Base-by-base conservation (phyloP, 2,888 invertebrate genomes). In the Macrosoma leucophasiata region DNA sequence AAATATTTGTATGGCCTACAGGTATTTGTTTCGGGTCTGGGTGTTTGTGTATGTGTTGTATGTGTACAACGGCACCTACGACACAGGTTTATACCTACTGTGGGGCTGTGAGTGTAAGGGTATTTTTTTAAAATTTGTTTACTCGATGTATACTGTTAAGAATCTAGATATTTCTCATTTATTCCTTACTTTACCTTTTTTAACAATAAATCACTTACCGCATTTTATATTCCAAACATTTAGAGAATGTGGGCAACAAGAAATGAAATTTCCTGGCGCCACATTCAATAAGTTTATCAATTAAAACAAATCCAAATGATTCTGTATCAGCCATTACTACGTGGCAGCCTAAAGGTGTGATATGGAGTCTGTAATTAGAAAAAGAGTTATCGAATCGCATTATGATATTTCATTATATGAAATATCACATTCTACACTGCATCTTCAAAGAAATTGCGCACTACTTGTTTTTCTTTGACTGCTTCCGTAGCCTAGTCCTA, bases 311-410 rank as follows among this genome's bases (percentile, higher is more conserved):
- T 7, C 62, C 60, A 7, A 60, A 39, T 1, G 40, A 27, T 14
- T 58, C 52, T 3, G 53, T 48, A 11, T 67, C 62, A 23, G 58
- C 52, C 8, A 72, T 7, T n/a, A 74, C 33, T 0, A 71, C 13
- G 4, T 66, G 65, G 3, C 43, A 45, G 4, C 38, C 41, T 2
- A 58, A 48, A 3, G 54, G 34, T 2, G 55, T 43, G 32, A 54
- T 57, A 3, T 11, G 36, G 0, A 69, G 29, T 29, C 70, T 71
- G 49, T 39, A 48, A 39, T 21, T 29, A 29, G 26, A 13, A 13
- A 24, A 10, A 8, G 14, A n/a, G n/a, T n/a, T 13, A 6, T 8
- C 4, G 6, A 30, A 13, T 20, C 18, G 10, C 4, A 18, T n/a
- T 14, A 29, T 14, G 11, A 24, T 31, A 5, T 2, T 26, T 14